Conservation (phyloP, 2,797 vertebrate species). For the Rhadinocentrus ornatus region DNA sequence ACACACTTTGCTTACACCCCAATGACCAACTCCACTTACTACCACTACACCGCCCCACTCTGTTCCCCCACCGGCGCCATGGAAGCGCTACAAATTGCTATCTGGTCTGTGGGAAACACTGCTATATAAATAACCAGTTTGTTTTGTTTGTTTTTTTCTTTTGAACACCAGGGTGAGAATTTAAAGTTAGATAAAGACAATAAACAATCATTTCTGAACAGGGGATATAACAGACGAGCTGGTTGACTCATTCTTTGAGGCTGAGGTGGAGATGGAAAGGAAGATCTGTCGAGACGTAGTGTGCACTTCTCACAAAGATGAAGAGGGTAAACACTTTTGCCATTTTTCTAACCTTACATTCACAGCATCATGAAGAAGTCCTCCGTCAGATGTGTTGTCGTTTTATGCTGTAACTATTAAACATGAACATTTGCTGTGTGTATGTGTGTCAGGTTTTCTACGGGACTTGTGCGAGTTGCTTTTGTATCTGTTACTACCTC, state of each 20-base stretch:
- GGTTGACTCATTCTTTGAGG: conserved; percentile 96
- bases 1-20: no score
- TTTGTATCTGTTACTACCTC: conserved; percentile 99
- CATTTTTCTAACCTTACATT: neutral
- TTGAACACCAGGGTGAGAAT: neutral
- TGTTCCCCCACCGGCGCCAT: no score
- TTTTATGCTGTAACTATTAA: neutral
- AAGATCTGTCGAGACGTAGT: conserved; percentile 95
- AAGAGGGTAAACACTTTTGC: conserved; percentile 87
- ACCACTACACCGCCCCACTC: no score
- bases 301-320: conserved; percentile 95
- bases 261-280: conserved; percentile 98
- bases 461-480: conserved; percentile 98
- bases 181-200: neutral
- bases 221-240: conserved; percentile 93
- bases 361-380: neutral
- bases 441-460: conserved; percentile 89
- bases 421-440: conserved; percentile 10
- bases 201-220: conserved; percentile 49
- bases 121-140: neutral
- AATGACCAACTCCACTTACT: no score
- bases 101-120: no score
- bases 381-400: neutral
- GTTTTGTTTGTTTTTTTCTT: neutral
- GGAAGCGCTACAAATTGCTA: no score